Conservation (phyloP, 1,140 invertebrate species). For the Pollicipes pollicipes region DNA sequence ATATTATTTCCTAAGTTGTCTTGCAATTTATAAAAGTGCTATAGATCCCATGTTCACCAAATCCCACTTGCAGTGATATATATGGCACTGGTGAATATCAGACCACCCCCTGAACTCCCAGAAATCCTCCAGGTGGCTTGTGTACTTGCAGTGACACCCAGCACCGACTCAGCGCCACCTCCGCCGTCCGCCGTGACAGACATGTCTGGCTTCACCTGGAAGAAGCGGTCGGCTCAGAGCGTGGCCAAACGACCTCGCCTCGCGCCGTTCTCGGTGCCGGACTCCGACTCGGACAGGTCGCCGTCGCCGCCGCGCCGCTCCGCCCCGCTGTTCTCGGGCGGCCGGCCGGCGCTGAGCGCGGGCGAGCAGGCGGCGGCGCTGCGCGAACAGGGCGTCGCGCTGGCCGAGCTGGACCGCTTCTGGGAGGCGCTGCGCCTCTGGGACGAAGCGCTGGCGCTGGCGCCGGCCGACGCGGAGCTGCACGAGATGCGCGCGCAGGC, state of each 20-base stretch:
- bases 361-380: neutral
- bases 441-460: constrained; percentile 17
- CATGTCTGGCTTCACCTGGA: neutral
- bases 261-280: neutral
- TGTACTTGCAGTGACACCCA: no score
- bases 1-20: no score
- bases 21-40: no score
- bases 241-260: neutral
- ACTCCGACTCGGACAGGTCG: neutral
- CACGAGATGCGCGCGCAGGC: constrained; percentile 20
- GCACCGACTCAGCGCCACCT: no score
- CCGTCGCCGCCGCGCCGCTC: neutral
- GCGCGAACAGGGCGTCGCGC: constrained; percentile 16
- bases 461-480: constrained; percentile 14
- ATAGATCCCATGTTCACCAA: no score
- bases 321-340: neutral
- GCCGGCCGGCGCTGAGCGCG: neutral
- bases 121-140: no score
- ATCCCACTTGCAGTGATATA: no score
- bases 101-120: no score
- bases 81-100: no score
- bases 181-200: no score
- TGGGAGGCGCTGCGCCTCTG: constrained; percentile 18
- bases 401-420: constrained; percentile 16
- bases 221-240: neutral